These are phyloP conservation scores for Bovichtus diacanthus DNA, from an alignment of 2,797 vertebrate genomes.

Conservation along the genomic window DNA sequence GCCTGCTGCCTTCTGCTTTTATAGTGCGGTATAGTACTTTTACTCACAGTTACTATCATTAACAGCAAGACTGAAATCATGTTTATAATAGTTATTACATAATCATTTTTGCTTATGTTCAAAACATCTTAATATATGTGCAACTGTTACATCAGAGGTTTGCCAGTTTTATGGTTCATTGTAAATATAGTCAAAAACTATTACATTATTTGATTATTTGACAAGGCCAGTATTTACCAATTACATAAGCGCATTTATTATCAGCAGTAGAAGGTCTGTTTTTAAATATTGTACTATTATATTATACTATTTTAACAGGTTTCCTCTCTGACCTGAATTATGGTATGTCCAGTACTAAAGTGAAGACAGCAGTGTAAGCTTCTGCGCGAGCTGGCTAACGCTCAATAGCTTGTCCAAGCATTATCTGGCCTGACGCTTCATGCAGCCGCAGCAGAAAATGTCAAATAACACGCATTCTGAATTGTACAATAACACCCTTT, in stretches of 20 bases:
- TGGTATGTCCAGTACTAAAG: constrained; percentile 68
- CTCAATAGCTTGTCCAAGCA: constrained; percentile 37
- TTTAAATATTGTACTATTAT: constrained; percentile 62
- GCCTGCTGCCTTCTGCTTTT: constrained; percentile 35
- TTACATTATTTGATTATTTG: constrained; percentile 7
- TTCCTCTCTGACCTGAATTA: constrained; percentile 72
- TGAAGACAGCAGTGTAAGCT: constrained; percentile 69
- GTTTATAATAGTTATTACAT: not conserved
- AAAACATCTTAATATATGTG: no score
- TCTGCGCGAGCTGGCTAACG: constrained; percentile 45
- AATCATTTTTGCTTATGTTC: not conserved
- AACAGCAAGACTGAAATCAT: not conserved
- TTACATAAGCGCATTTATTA: constrained; percentile 30
- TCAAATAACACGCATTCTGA: constrained; percentile 47
- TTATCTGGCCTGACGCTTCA: constrained; percentile 63
- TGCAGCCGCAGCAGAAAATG: constrained; percentile 60
- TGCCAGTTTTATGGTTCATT: not conserved
- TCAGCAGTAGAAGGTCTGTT: constrained; percentile 41
- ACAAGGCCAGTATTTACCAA: constrained; percentile 5
- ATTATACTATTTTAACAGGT: constrained; percentile 75
- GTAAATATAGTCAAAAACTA: not conserved
- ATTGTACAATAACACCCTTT: constrained; percentile 18
- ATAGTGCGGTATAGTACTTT: not conserved
- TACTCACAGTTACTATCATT: not conserved
- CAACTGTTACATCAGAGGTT: not conserved